Percentiles rank a stretch among this genome's conserved stretches.
Evolutionary conservation across 2,797 vertebrate species (phyloP).

Genomic region (Anisognathus igniventris): DNA sequence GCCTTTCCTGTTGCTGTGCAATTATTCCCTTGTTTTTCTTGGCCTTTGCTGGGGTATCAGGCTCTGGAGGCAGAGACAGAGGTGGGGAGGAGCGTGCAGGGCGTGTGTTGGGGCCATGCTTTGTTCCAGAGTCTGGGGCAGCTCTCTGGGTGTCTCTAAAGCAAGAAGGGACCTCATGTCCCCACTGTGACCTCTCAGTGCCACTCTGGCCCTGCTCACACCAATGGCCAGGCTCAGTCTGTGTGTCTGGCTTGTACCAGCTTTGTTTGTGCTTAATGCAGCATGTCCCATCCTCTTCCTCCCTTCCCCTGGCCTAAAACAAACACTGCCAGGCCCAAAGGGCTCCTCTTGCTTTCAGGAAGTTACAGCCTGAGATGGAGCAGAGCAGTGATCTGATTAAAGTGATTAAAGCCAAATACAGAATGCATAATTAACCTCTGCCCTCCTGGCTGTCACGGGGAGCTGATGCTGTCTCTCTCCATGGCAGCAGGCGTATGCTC

Average conservation of each 20-base stretch:
- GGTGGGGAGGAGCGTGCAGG: neutral
- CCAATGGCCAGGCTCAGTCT: neutral
- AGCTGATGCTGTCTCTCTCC: constrained; percentile 64
- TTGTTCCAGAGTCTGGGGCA: neutral
- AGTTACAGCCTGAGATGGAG: constrained; percentile 50
- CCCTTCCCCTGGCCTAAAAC: neutral
- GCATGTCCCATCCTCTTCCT: neutral
- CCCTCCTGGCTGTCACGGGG: constrained; percentile 36
- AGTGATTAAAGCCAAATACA: constrained; percentile 75
- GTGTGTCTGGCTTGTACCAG: neutral
- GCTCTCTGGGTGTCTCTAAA: neutral
- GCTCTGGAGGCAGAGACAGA: neutral
- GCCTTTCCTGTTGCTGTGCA: neutral
- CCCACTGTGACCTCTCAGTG: neutral
- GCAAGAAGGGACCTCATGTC: neutral
- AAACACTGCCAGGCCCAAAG: constrained; percentile 10
- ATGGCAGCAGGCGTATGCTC: constrained; percentile 66
- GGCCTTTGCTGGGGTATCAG: neutral
- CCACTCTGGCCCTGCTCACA: neutral
- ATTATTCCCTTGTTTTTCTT: neutral
- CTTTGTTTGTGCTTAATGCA: neutral
- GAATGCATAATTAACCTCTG: constrained; percentile 77
- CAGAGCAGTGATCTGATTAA: constrained; percentile 63
- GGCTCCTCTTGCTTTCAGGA: constrained; percentile 44
- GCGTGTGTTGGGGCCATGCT: rapidly evolving